Evolutionary conservation across 2,113 vertebrate species (phyloP), one percentile per base, ranked within the genome.

Genomic region (Entelurus aequoreus): DNA sequence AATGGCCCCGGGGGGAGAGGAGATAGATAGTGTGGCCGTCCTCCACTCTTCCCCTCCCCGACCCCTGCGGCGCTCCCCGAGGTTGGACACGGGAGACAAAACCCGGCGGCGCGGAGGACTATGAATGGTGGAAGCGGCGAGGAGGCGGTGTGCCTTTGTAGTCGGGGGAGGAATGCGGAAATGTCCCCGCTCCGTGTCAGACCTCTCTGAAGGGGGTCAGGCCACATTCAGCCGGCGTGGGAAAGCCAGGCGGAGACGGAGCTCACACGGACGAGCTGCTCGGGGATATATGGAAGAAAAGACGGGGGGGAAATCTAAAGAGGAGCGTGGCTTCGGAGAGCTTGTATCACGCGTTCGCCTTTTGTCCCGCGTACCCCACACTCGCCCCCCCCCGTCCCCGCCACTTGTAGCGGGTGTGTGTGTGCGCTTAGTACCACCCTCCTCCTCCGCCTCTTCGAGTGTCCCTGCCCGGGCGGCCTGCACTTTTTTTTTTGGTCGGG

Each of bases 201-300:
- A 95, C 93, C 92, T 93, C 93, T 94, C 93, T 94, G 93, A 94
- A 98, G 91, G 93, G 94, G 95, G 94, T 94, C 93, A 96, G 92
- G 91, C 90, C 94, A 94, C 94, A 97, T 94, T 97, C 91, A 95
- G 92, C 92, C 94, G 93, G 93, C 95, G 94, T 96, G 95, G 95
- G 94, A 97, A 96, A 93, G 93, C 84, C 77, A 84, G 86, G 89
- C 86, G 66, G 77, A 87, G 88, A 85, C 85, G 70, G 75, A 80
- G 86, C 90, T 88, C 90, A 84, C 83, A 83, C 84, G 51, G 82
- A 48, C 68, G 76, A 71, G 80, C 66, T 66, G 60, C 68, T 76
- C 72, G 72, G 77, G 81, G 74, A 84, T 75, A 75, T 66, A 60
- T 64, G 78, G 60, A 65, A 55, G 77, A 52, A 42, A 46, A 57